Evolutionary conservation across 2,797 vertebrate species (phyloP), one percentile per base, ranked within the genome.

Genomic region (Epinephelus awoara): DNA sequence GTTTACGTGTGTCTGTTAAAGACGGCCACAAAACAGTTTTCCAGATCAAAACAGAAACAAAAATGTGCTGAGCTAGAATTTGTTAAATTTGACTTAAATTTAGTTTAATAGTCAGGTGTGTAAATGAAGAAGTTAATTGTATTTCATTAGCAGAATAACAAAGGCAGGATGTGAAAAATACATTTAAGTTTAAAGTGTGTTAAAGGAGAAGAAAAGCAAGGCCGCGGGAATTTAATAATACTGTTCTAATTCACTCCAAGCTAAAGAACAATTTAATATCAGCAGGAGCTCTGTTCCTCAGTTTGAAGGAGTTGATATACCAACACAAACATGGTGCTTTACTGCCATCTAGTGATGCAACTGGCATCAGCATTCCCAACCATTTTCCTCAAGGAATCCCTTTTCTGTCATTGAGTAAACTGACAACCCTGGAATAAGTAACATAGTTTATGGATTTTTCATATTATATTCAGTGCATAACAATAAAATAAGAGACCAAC

Each of bases 281-380:
- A 76, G 27, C 15, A 70, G 38, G 9, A 70, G 2, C 6, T 8
- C 13, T 17, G 2, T 15, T 14, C 6, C 13, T 40, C 13, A 15
- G 14, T 8, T 0, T 34, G 40, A 5, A n/a, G 38, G 13, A 49
- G 11, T 18, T 51, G 11, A 17, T 1, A 2, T 3, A 10, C 17
- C 19, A 38, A n/a, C 10, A 47, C 23, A 66, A 62, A 63, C 44
- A 19, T 47, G 59, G 40, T 19, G n/a, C 52, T 74, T 38, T 71
- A 67, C 74, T 84, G 59, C 83, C 90, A 86, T 82, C 93, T 90
- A 79, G 84, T 87, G 93, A 82, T 64, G 9, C 0, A 42, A 44
- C 11, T 58, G 50, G 3, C 1, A 18, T 54, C 50, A 42, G 4
- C 0, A 1, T 40, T 58, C 34, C 34, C 34, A 34, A 34, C 6